Percentiles rank a stretch among this genome's conserved stretches.
phyloP scores from a whole-genome alignment of 2,888 invertebrate species.

The Drosophila villosipedis region DNA sequence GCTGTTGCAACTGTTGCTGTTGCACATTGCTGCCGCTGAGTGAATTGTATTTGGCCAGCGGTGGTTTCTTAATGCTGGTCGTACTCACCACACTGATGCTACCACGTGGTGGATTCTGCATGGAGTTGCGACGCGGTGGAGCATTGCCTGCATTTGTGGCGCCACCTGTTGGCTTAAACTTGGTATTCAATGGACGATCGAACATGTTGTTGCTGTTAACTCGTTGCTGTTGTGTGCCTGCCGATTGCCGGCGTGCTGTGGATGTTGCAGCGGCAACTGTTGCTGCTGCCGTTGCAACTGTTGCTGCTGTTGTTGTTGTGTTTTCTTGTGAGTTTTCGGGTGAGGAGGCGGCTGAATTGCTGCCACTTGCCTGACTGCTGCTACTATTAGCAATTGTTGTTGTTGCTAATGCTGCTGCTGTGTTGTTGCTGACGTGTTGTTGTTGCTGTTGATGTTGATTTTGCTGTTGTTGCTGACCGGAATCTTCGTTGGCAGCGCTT shows the following conservation, averaged over 20 bases:
- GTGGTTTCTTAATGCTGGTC: conserved; percentile 77
- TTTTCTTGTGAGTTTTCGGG: conserved; percentile 81
- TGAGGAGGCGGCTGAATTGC: conserved; percentile 79
- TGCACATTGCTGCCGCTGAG: conserved; percentile 55
- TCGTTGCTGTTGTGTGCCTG: conserved; percentile 29
- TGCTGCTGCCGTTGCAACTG: conserved; percentile 30
- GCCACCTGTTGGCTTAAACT: conserved; percentile 73
- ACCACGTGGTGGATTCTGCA: conserved; percentile 73
- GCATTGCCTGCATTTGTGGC: conserved; percentile 41
- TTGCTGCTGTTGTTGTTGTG: conserved; percentile 54
- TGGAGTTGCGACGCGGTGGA: conserved; percentile 76
- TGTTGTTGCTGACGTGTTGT: conserved; percentile 29
- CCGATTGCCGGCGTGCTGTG: conserved; percentile 47
- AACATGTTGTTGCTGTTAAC: conserved; percentile 75
- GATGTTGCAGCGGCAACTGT: conserved; percentile 27
- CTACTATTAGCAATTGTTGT: conserved; percentile 58
- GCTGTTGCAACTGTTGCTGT: conserved; percentile 66
- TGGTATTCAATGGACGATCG: conserved; percentile 79
- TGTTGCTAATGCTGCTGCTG: conserved; percentile 56
- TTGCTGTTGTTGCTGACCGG: conserved; percentile 83
- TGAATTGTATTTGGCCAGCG: conserved; percentile 78
- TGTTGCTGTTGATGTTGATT: conserved; percentile 66
- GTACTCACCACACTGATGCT: conserved; percentile 61
- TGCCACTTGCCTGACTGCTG: conserved; percentile 60
- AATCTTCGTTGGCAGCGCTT: conserved; percentile 85